These are phyloP conservation scores for Cosmopolites sordidus DNA, from an alignment of 2,888 invertebrate species.

Conservation along the genomic window DNA sequence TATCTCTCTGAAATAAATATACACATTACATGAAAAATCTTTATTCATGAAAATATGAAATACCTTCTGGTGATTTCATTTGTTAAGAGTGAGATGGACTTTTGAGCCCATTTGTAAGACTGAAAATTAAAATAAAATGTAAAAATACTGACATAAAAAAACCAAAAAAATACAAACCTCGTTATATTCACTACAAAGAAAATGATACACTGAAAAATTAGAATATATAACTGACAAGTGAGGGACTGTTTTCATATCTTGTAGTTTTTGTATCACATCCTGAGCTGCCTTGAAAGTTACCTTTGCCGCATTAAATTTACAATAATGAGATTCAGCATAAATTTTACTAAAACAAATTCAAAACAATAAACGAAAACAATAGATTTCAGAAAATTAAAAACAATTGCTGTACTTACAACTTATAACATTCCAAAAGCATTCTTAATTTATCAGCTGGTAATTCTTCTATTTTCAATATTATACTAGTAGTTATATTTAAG, in stretches of 20 bases:
- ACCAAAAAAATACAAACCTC: constrained; percentile 54
- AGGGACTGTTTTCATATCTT: constrained; percentile 46
- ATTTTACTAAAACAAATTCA: constrained; percentile 63
- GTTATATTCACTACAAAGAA: constrained; percentile 81
- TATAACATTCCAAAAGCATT: constrained; percentile 76
- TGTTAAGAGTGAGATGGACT: constrained; percentile 13
- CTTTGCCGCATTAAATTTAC: constrained; percentile 73
- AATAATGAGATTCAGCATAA: constrained; percentile 78
- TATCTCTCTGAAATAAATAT: constrained; percentile 53
- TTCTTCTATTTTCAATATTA: constrained; percentile 31
- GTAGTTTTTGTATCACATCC: constrained; percentile 52
- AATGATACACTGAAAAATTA: constrained; percentile 78
- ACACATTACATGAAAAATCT: neutral
- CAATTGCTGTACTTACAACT: constrained; percentile 59
- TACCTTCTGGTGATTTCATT: constrained; percentile 12
- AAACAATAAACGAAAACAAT: constrained; percentile 2
- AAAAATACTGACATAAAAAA: neutral
- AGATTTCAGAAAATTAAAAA: neutral
- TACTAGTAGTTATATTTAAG: constrained; percentile 64
- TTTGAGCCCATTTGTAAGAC: constrained; percentile 20
- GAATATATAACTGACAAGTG: constrained; percentile 71
- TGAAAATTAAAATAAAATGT: constrained; percentile 1
- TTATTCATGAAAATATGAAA: neutral
- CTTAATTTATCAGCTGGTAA: constrained; percentile 52
- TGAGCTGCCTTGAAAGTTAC: constrained; percentile 62